These are phyloP conservation scores for Plectrocnemia conspersa DNA, from an alignment of 1,140 invertebrate genomes.

Conservation along the genomic window DNA sequence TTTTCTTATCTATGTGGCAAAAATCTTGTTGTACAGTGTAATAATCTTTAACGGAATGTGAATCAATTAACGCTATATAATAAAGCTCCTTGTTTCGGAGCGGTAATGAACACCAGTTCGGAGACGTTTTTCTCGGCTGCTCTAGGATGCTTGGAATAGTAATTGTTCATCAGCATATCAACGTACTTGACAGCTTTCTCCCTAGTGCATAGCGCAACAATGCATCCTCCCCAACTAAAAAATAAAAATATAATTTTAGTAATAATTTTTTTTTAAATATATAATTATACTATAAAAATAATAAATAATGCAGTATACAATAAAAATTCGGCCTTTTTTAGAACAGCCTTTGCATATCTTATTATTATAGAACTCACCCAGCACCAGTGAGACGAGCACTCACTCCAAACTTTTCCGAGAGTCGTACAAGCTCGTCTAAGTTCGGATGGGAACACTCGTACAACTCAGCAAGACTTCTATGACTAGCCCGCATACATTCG, in stretches of 20 bases:
- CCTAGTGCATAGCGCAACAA: conserved; percentile 74
- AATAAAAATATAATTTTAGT: conserved; percentile 22
- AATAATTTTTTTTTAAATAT: conserved; percentile 16
- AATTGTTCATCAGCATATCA: conserved; percentile 63
- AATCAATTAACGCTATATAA: conserved; percentile 1
- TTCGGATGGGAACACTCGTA: conserved; percentile 94
- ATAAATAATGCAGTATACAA: conserved; percentile 1
- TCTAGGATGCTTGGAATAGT: conserved; percentile 55
- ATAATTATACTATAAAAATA: conserved; percentile 6
- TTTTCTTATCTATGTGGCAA: not conserved
- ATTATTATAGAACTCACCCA: conserved; percentile 65
- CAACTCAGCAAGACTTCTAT: conserved; percentile 74
- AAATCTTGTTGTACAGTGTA: not conserved
- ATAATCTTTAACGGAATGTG: too few species aligned
- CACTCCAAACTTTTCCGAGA: conserved; percentile 67
- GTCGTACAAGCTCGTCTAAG: conserved; percentile 77
- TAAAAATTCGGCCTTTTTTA: conserved; percentile 5
- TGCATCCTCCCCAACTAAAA: conserved; percentile 91
- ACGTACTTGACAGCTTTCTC: conserved; percentile 67
- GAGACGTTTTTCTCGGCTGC: conserved; percentile 38
- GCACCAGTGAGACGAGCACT: conserved; percentile 92
- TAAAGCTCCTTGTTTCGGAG: conserved; percentile 55
- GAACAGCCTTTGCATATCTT: too few species aligned
- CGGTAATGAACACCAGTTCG: conserved; percentile 56
- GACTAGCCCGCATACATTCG: conserved; percentile 82